Base-by-base conservation (phyloP, 2,888 invertebrate species). In the Agrypnus murinus region DNA sequence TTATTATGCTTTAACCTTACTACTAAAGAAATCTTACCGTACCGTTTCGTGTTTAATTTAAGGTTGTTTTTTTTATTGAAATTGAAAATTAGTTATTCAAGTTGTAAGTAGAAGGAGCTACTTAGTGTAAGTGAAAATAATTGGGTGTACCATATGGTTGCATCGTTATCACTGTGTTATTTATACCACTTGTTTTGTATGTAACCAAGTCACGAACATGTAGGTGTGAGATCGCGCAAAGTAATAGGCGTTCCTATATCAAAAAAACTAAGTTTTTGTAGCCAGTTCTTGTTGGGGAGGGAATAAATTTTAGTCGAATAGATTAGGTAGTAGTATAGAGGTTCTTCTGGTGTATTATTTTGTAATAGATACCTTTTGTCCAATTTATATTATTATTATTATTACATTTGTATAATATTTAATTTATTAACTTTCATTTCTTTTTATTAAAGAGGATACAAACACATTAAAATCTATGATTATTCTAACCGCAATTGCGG, bases 151-250 rank as follows among this genome's bases (percentile, higher is more conserved):
- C 64, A 64, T 64, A 55, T 64, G 64, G 53, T 17, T 12, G 48
- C 15, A 48, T 62, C 62, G 32, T 64, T 64, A 64, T 36, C 64
- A 48, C 34, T 50, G 34, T 32, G 64, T 55, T 64, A 64, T 64
- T 64, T 64, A 64, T 64, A 55, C n/a, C 36, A 43, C 64, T 17
- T 55, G 36, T 36, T 62, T 25, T 40, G 55, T 43, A 55, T 15
- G 36, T 12, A 55, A 63, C 17, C 64, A 55, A 55, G 64, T 64
- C 64, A 64, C 64, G 64, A 64, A 64, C 43, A 14, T 36, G 64
- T 64, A 64, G 64, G 64, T 64, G 64, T 64, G 64, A 64, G 64
- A 64, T 55, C 64, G 53, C 34, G 36, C 15, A 25, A 53, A 55
- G 64, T 43, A 25, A 64, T 40, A 25, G 32, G 36, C 8, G 31